These are phyloP conservation scores for Pterois miles DNA, from an alignment of 2,797 vertebrate genomes.

Conservation along the genomic window DNA sequence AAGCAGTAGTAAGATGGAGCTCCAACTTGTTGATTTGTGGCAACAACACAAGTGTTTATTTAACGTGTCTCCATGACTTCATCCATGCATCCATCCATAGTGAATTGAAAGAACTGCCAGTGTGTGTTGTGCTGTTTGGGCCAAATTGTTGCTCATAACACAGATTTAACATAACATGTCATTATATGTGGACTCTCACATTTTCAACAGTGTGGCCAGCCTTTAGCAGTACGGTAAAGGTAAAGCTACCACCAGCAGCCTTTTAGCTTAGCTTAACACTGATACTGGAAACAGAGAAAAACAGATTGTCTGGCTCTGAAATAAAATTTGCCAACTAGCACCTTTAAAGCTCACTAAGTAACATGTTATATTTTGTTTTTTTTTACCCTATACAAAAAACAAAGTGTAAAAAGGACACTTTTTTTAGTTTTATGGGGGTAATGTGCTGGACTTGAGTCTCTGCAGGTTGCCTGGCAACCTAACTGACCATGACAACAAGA, in stretches of 20 bases:
- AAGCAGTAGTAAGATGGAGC: too few species aligned
- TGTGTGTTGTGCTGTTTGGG: too few species aligned
- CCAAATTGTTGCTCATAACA: too few species aligned
- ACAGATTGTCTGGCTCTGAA: too few species aligned
- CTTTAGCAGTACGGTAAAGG: not conserved
- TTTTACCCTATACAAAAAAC: not conserved
- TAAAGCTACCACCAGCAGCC: not conserved
- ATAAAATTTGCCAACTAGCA: not conserved
- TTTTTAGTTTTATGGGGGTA: not conserved
- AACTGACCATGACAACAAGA: not conserved
- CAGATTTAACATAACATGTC: too few species aligned
- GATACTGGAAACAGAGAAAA: not conserved
- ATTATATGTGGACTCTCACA: too few species aligned
- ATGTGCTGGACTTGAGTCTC: not conserved
- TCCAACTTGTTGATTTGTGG: too few species aligned
- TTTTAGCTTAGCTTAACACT: not conserved
- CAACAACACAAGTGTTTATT: too few species aligned
- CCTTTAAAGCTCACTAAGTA: conserved; percentile 1
- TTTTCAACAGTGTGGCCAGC: too few species aligned
- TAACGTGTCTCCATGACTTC: too few species aligned
- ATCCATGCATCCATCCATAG: too few species aligned
- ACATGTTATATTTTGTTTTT: not conserved
- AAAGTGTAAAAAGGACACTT: not conserved
- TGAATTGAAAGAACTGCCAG: too few species aligned
- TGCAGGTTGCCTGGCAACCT: not conserved